Evolutionary conservation across 2,888 invertebrate genomes (phyloP).

Genomic region (Copidosoma aretas): DNA sequence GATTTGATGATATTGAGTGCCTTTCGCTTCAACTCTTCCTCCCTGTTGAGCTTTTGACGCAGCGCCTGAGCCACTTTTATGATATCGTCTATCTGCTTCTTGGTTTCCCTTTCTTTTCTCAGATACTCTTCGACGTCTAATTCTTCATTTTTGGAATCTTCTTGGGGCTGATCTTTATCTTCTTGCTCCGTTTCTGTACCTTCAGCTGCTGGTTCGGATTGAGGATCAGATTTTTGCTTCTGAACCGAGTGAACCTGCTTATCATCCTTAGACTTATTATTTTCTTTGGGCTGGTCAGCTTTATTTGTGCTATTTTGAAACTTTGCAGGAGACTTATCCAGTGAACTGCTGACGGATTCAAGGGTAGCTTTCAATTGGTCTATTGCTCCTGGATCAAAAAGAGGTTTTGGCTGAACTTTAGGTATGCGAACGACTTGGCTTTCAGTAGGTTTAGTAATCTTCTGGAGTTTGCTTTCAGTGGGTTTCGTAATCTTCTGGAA

Average conservation of each 20-base stretch:
- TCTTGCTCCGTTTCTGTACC: no score
- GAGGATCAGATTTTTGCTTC: background rate
- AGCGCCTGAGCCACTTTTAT: conserved; percentile 30
- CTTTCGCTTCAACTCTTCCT: conserved; percentile 10
- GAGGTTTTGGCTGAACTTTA: background rate
- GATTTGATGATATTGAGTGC: background rate
- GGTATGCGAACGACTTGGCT: background rate
- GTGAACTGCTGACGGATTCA: background rate
- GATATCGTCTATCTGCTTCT: conserved; percentile 28
- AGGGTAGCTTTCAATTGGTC: background rate
- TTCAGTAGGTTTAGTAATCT: no score
- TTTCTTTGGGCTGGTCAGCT: no score
- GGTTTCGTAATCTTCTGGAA: no score
- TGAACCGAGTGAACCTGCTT: no score
- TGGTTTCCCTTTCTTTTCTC: background rate
- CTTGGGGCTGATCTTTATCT: background rate
- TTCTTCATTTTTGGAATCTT: background rate
- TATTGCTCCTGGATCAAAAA: background rate
- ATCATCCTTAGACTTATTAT: no score
- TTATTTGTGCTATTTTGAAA: no score
- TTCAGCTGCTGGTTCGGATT: background rate
- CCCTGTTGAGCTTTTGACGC: conserved; percentile 18
- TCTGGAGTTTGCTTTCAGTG: no score
- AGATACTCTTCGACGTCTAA: background rate
- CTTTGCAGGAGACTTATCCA: background rate